A percentile compares a stretch with the other conserved stretches of the same genome.
phyloP scores from a whole-genome alignment of 2,888 invertebrate species.

The Athripsodes cinereus region DNA sequence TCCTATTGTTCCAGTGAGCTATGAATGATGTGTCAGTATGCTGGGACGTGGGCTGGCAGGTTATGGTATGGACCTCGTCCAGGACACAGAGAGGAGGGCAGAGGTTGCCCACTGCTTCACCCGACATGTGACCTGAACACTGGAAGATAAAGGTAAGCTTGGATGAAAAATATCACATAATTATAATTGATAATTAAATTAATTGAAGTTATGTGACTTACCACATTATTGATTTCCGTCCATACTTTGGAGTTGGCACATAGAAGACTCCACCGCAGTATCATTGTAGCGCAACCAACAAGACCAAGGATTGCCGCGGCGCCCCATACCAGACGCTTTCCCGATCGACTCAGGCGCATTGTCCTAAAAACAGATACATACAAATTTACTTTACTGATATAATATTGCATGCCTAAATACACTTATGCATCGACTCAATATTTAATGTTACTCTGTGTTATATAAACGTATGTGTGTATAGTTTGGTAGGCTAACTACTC shows the following conservation, averaged over 20 bases:
- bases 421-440: too few species aligned
- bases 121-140: conserved; percentile 51
- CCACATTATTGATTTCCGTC: conserved; percentile 51
- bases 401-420: too few species aligned
- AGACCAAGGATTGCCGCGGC: conserved; percentile 32
- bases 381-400: too few species aligned
- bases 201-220: conserved; percentile 35
- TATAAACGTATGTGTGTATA: too few species aligned
- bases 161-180: background rate
- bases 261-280: conserved; percentile 52
- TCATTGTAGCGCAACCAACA: conserved; percentile 40
- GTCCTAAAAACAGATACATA: background rate
- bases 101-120: conserved; percentile 54
- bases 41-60: conserved; percentile 52
- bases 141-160: conserved; percentile 37
- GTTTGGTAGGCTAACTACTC: too few species aligned
- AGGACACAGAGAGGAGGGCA: conserved; percentile 56
- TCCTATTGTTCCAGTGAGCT: conserved; percentile 52
- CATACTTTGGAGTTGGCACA: conserved; percentile 54
- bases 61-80: conserved; percentile 47
- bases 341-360: conserved; percentile 15
- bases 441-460: too few species aligned
- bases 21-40: conserved; percentile 58
- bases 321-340: conserved; percentile 25
- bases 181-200: background rate